Conservation (phyloP, 2,113 vertebrate species). For the Campylorhamphus procurvoides region DNA sequence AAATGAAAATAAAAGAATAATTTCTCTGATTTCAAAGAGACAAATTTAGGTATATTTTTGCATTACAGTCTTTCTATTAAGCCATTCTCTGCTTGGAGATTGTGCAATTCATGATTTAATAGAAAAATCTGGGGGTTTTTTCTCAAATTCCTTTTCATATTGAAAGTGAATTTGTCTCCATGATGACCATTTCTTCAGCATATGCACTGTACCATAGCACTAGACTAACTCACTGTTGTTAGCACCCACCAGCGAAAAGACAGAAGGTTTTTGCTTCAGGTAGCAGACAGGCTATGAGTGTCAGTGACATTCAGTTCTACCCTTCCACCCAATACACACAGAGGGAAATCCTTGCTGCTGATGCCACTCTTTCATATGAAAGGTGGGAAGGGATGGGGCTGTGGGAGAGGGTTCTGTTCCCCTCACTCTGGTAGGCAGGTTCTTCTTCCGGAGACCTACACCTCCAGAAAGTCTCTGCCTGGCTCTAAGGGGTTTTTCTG, state of each 20-base stretch:
- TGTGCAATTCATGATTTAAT: background rate
- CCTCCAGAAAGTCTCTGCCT: background rate
- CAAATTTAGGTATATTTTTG: background rate
- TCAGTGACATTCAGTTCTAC: background rate
- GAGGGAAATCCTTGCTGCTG: background rate
- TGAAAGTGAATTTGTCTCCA: background rate
- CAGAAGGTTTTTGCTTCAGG: background rate
- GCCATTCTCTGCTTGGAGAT: background rate
- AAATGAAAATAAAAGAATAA: background rate
- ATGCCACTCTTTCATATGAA: rapidly evolving
- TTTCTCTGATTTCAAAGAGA: background rate
- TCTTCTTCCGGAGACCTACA: background rate
- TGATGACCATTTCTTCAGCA: background rate
- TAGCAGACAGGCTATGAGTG: background rate
- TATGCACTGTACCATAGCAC: background rate
- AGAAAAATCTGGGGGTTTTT: background rate
- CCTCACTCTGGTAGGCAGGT: rapidly evolving
- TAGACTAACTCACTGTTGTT: background rate
- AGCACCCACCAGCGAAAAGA: background rate
- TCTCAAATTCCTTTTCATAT: background rate
- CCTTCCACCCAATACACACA: background rate
- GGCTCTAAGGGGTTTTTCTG: background rate
- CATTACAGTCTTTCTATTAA: background rate
- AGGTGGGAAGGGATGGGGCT: rapidly evolving
- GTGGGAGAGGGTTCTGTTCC: background rate